Evolutionary conservation across 1,140 invertebrate genomes (phyloP).

Genomic region (Ectropis grisescens): DNA sequence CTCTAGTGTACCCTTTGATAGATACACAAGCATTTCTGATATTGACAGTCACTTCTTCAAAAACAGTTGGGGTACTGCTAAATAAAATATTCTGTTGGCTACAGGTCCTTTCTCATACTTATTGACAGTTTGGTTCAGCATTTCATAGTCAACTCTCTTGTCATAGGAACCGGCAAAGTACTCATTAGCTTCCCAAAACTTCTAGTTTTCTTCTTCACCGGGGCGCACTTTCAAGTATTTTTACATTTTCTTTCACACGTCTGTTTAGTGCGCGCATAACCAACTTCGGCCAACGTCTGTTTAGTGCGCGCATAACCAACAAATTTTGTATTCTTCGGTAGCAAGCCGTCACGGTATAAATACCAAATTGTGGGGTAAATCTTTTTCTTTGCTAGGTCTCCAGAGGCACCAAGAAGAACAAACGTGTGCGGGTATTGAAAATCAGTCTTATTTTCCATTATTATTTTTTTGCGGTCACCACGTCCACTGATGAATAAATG

Average conservation of each 20-base stretch:
- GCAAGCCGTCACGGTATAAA: conserved; percentile 89
- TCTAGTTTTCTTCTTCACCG: conserved; percentile 80
- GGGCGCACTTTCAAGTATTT: conserved; percentile 89
- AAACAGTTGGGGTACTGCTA: conserved; percentile 98
- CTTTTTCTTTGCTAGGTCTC: conserved; percentile 98
- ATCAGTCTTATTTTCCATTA: conserved; percentile 58
- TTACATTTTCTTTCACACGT: conserved; percentile 79
- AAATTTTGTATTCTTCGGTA: conserved; percentile 91
- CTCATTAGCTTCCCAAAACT: conserved; percentile 90
- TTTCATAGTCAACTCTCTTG: conserved; percentile 81
- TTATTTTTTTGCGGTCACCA: neutral
- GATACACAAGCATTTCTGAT: conserved; percentile 90
- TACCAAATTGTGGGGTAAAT: conserved; percentile 99
- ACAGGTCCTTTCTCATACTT: conserved; percentile 73
- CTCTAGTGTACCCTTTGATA: conserved; percentile 92
- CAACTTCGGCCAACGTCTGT: conserved; percentile 81
- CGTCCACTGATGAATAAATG: no score
- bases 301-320: conserved; percentile 94
- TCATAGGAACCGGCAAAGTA: conserved; percentile 93
- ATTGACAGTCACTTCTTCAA: conserved; percentile 88
- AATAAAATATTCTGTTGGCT: conserved; percentile 94
- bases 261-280: conserved; percentile 92
- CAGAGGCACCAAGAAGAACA: conserved; percentile 88
- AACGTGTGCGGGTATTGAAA: conserved; percentile 83
- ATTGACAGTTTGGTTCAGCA: conserved; percentile 81